Conservation (phyloP, 2,113 vertebrate species). For the Hiodon tergisus region DNA sequence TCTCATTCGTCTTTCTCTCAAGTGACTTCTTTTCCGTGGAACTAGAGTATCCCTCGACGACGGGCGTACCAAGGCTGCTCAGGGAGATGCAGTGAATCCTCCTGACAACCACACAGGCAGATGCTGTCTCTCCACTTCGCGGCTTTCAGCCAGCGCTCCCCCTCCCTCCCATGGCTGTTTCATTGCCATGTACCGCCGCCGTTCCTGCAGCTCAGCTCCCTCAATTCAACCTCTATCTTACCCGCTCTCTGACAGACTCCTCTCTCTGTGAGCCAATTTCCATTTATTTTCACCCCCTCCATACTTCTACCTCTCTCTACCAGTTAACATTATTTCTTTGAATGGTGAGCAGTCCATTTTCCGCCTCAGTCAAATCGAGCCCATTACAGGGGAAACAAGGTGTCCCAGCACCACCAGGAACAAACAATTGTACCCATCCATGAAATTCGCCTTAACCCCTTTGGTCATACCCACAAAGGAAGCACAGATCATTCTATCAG, state of each 20-base stretch:
- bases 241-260: not conserved
- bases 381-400: too few relatives aligned
- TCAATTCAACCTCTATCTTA: slow-evolving; percentile 1
- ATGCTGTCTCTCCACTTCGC: slow-evolving; percentile 21
- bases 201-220: slow-evolving; percentile 17
- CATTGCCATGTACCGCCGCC: not conserved
- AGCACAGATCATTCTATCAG: not conserved
- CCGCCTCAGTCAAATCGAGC: too few relatives aligned
- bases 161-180: not conserved
- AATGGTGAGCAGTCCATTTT: too few relatives aligned
- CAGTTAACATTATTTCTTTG: too few relatives aligned
- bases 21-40: slow-evolving; percentile 24
- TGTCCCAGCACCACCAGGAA: too few relatives aligned
- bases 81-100: slow-evolving; percentile 27
- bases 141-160: slow-evolving; percentile 1
- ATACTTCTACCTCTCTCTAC: too few relatives aligned
- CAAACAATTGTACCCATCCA: too few relatives aligned
- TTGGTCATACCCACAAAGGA: not conserved
- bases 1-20: slow-evolving; percentile 16
- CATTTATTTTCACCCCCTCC: not conserved
- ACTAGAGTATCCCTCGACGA: slow-evolving; percentile 47
- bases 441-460: not conserved
- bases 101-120: slow-evolving; percentile 24
- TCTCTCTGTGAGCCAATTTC: not conserved
- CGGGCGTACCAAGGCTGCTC: slow-evolving; percentile 34